A percentile compares a stretch with the other conserved stretches of the same genome.
Conservation (phyloP, 1,140 invertebrate species). For the Pachypsylla venusta region DNA sequence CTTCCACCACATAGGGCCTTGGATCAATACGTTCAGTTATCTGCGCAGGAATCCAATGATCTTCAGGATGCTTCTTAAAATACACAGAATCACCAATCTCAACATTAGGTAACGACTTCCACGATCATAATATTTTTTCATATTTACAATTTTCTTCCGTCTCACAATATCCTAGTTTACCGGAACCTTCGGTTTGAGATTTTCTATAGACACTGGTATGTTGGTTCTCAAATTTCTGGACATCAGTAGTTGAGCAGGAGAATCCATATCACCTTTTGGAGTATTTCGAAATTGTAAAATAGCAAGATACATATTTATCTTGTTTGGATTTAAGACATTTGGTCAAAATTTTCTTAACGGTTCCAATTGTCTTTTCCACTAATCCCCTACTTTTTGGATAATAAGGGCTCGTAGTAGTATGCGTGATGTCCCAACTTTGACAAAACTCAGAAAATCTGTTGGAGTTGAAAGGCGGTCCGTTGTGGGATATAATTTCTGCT, state of each 20-base stretch:
- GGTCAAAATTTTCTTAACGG: slow-evolving; percentile 14
- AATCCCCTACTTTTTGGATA: slow-evolving; percentile 17
- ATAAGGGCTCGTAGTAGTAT: slow-evolving; percentile 12
- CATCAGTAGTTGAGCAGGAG: neutral
- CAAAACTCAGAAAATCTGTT: slow-evolving; percentile 16
- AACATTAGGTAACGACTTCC: no score
- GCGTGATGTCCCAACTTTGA: slow-evolving; percentile 8
- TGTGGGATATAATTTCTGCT: slow-evolving; percentile 24
- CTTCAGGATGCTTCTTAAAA: no score
- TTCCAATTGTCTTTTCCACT: slow-evolving; percentile 15
- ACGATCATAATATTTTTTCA: no score
- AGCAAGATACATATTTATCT: slow-evolving; percentile 7
- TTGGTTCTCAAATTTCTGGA: slow-evolving; percentile 7
- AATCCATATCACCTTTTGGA: slow-evolving; percentile 6
- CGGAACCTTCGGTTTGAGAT: no score
- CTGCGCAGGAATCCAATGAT: no score
- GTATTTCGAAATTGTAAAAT: no score
- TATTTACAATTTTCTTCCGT: no score
- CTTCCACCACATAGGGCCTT: no score
- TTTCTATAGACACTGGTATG: no score
- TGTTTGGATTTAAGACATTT: neutral
- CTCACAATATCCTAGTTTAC: no score
- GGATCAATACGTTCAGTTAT: no score
- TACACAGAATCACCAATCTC: no score
- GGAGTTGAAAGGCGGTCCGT: slow-evolving; percentile 20